phyloP scores from a whole-genome alignment of 2,888 invertebrate genomes.

The Metalampra italica region DNA sequence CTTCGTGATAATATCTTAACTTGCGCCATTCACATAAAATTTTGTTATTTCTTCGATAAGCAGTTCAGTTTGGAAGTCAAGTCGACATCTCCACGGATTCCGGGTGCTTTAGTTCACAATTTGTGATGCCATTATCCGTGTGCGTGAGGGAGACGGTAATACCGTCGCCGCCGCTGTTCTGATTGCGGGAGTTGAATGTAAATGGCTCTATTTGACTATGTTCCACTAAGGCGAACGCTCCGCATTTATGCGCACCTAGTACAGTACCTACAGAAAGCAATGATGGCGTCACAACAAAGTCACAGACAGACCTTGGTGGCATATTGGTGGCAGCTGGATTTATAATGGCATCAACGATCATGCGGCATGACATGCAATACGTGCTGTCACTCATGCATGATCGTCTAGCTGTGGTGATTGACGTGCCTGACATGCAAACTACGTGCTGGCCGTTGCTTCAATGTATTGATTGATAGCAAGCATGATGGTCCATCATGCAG shows the following conservation, averaged over 20 bases:
- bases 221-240: constrained; percentile 53
- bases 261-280: constrained; percentile 20
- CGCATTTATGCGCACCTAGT: constrained; percentile 66
- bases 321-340: no score
- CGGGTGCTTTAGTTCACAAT: constrained; percentile 58
- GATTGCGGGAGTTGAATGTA: constrained; percentile 63
- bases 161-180: constrained; percentile 34
- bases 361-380: no score
- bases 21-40: constrained; percentile 52
- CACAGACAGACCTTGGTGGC: no score
- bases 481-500: no score
- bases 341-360: no score
- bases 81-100: constrained; percentile 51
- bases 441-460: no score
- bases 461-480: no score
- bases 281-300: no score
- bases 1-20: constrained; percentile 30
- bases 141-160: constrained; percentile 53
- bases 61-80: constrained; percentile 38
- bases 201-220: constrained; percentile 75
- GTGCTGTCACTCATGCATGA: no score
- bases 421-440: no score
- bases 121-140: constrained; percentile 65
- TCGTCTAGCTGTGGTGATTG: no score
- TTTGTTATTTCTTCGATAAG: constrained; percentile 63